Evolutionary conservation across 2,797 vertebrate species (phyloP).

Genomic region (Alcedo atthis): DNA sequence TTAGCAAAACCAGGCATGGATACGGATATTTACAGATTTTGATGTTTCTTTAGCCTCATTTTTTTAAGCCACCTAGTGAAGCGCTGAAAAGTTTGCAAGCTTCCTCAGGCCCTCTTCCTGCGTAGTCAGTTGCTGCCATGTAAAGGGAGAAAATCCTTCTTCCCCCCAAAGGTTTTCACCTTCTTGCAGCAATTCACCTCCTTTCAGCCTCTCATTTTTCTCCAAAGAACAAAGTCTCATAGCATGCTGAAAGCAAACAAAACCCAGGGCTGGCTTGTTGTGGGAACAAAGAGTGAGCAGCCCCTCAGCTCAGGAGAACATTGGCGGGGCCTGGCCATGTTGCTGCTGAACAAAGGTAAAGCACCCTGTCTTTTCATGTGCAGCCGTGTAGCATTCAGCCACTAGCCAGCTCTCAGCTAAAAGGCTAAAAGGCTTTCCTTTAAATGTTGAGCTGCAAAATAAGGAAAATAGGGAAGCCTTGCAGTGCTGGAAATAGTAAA

Average conservation of each 20-base stretch:
- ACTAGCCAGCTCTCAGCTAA: background rate
- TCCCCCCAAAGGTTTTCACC: background rate
- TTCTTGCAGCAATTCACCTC: background rate
- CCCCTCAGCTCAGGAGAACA: background rate
- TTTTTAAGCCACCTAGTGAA: background rate
- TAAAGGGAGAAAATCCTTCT: background rate
- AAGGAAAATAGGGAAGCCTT: background rate
- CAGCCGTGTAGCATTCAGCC: background rate
- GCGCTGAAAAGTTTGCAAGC: background rate
- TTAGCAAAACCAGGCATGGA: background rate
- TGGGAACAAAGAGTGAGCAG: background rate
- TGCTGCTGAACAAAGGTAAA: background rate
- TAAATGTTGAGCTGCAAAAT: background rate
- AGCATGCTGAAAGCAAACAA: background rate
- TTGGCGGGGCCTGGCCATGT: background rate
- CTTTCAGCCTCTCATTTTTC: background rate
- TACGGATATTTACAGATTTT: background rate
- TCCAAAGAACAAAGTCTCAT: accelerated
- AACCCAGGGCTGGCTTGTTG: accelerated
- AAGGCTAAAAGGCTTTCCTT: background rate
- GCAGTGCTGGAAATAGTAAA: background rate
- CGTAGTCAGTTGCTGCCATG: background rate
- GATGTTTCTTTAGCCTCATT: background rate
- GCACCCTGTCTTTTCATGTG: background rate
- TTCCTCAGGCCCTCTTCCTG: background rate